Evolutionary conservation across 2,113 vertebrate species (phyloP).

Genomic region (Podarcis cretensis): DNA sequence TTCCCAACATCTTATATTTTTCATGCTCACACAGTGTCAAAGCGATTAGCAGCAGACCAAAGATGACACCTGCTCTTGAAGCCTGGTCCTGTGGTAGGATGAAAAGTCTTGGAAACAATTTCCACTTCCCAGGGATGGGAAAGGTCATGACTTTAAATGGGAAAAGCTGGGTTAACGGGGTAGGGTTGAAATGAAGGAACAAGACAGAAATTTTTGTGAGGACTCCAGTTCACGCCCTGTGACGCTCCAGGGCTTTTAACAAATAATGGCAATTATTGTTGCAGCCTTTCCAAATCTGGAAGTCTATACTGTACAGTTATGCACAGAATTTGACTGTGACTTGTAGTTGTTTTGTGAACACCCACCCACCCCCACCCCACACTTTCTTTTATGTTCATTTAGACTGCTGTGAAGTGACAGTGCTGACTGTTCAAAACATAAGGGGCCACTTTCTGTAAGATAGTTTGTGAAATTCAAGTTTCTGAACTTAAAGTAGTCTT

Average conservation of each 20-base stretch:
- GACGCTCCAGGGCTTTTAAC: not conserved
- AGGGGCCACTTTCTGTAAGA: rapidly evolving
- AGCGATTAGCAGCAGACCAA: not conserved
- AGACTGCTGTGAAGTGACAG: not conserved
- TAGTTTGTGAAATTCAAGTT: not conserved
- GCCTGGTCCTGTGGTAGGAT: not conserved
- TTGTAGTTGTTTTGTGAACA: too few relatives aligned
- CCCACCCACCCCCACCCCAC: too few relatives aligned
- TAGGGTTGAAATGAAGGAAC: not conserved
- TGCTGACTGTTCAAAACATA: rapidly evolving
- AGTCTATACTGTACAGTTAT: too few relatives aligned
- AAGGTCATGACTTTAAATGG: not conserved
- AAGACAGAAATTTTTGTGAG: not conserved
- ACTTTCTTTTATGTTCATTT: not conserved
- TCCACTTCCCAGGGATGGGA: not conserved
- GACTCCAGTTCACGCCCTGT: not conserved
- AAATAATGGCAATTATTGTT: not conserved
- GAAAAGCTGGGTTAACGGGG: too few relatives aligned
- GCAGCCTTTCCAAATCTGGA: not conserved
- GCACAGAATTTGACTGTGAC: not conserved
- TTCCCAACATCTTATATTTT: not conserved
- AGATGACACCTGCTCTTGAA: not conserved
- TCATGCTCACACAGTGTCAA: not conserved
- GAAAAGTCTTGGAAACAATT: not conserved
- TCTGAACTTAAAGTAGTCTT: not conserved